These are phyloP conservation scores for Flabesymbios commensalis DNA, from an alignment of 2,888 invertebrate species.

Conservation along the genomic window DNA sequence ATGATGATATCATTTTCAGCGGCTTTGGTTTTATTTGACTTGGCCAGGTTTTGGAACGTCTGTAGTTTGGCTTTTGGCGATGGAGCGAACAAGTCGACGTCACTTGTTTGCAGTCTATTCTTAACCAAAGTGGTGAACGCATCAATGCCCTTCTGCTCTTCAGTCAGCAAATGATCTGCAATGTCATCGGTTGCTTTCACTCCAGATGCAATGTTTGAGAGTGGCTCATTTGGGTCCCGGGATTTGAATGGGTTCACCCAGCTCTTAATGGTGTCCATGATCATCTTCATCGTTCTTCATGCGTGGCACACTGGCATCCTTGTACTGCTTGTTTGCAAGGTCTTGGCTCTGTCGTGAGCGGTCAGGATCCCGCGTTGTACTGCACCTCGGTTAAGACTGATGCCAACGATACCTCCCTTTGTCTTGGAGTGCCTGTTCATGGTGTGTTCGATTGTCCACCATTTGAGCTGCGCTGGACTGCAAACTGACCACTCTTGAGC, in stretches of 20 bases:
- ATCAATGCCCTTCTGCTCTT: neutral
- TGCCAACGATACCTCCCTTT: neutral
- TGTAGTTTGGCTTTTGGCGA: neutral
- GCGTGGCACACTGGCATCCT: neutral
- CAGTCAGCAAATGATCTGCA: neutral
- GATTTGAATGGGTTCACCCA: neutral
- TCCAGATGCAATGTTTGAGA: neutral
- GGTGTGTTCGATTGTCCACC: neutral
- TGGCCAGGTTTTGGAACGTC: neutral
- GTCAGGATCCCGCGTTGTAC: neutral
- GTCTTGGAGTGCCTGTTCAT: neutral
- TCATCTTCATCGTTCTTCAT: neutral
- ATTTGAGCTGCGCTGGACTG: neutral
- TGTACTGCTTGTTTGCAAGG: neutral
- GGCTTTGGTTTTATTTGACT: neutral
- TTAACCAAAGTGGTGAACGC: neutral
- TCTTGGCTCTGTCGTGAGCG: neutral
- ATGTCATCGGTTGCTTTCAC: neutral
- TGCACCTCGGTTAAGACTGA: neutral
- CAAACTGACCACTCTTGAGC: neutral
- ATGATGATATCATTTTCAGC: slow-evolving; percentile 4
- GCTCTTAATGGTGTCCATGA: neutral
- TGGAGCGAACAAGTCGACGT: neutral
- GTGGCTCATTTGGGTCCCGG: neutral
- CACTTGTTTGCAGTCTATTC: neutral